These are phyloP conservation scores for Mus musculus DNA, from an alignment of 2,113 vertebrate species.

Conservation along the genomic window GRCm39 chr13:91892001-91892500, in stretches of 20 bases:
- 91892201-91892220: background rate
- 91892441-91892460: background rate
- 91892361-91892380: background rate
- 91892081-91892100: conserved; percentile 10
- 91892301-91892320: background rate
- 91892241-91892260: background rate
- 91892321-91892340: background rate
- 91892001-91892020: conserved; percentile 46
- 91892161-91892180: background rate
- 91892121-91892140: conserved; percentile 4
- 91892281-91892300: background rate
- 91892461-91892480: background rate
- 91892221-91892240: background rate
- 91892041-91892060: conserved; percentile 38
- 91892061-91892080: conserved; percentile 13
- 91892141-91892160: background rate
- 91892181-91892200: background rate
- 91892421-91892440: background rate
- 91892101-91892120: background rate
- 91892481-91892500: conserved; percentile 1
- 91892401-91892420: background rate
- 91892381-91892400: background rate
- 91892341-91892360: conserved; percentile 45
- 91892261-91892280: background rate
- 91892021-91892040: background rate